Evolutionary conservation across 2,888 invertebrate species (phyloP), one percentile per base, ranked within the genome.

Genomic region (Nebria brevicollis): DNA sequence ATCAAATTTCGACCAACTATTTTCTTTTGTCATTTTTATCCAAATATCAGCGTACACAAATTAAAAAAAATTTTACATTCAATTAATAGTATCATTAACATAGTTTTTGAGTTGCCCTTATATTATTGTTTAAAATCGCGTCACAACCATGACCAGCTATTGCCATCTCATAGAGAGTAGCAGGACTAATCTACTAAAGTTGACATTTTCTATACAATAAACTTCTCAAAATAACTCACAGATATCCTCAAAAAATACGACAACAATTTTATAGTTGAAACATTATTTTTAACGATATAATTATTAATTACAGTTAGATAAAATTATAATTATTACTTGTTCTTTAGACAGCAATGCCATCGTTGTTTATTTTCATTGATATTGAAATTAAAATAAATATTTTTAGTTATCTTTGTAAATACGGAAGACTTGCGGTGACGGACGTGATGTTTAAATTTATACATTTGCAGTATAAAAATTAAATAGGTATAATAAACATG

Each of bases 381-480:
- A 54, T 54, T 54, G 54, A 54, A 54, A 54, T 54, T 54, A 54
- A 54, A 54, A 54, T 54, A 54, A 54, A 54, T 54, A 54, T 54
- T 54, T 7, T 54, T 8, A 54, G 54, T 54, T 54, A 54, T 54
- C 54, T 54, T 54, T 54, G 13, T 54, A 54, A 54, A 54, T 54
- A 54, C 54, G 54, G 54, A 54, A 54, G 54, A 3, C 2, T 54
- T 54, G 54, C 54, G 8, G 8, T 7, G 54, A 13, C 11, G 8
- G 54, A 54, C 54, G 54, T 54, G 54, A 54, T 54, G 54, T 54
- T 54, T 54, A 8, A 54, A 13, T 54, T 3, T 54, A 8, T 54
- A 1, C 54, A 54, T 54, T 54, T 54, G 54, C 13, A 6, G 54
- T 11, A 3, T 54, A 13, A 8, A 54, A 54, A 54, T 34, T 34